A percentile compares a stretch with the other conserved stretches of the same genome.
Evolutionary conservation across 2,113 vertebrate species (phyloP).

Genomic region (Lampris incognitus): DNA sequence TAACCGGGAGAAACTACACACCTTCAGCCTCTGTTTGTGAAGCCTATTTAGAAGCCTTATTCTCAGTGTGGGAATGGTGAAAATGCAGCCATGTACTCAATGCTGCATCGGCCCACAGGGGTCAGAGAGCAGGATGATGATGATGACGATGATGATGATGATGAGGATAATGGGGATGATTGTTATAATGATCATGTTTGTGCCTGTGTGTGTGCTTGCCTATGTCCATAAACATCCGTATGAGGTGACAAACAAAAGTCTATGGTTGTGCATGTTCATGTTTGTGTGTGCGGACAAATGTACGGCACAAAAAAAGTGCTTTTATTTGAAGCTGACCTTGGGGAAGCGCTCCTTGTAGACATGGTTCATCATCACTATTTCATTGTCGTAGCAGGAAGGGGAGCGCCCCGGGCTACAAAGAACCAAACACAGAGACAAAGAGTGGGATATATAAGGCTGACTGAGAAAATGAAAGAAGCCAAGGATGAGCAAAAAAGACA

Average conservation of each 20-base stretch:
- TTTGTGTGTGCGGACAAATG: constrained; percentile 12
- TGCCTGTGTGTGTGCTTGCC: neutral
- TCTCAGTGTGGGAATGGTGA: neutral
- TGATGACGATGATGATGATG: too few relatives aligned
- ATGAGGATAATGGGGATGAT: too few relatives aligned
- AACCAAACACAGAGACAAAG: constrained; percentile 62
- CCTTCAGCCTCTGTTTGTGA: neutral
- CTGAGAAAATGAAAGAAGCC: constrained; percentile 44
- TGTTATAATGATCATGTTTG: too few relatives aligned
- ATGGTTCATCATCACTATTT: constrained; percentile 97
- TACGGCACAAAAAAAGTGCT: constrained; percentile 35
- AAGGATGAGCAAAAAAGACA: constrained; percentile 13
- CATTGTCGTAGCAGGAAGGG: constrained; percentile 93
- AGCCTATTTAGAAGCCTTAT: constrained; percentile 1
- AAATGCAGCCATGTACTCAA: neutral
- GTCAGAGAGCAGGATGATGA: too few relatives aligned
- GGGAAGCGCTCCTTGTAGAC: constrained; percentile 96
- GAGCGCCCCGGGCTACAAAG: constrained; percentile 88
- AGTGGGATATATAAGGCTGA: constrained; percentile 35
- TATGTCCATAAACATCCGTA: neutral
- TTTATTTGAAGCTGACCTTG: constrained; percentile 85
- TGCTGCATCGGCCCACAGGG: too few relatives aligned
- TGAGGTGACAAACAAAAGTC: neutral
- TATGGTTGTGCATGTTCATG: constrained; percentile 12
- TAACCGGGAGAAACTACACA: neutral